These are phyloP conservation scores for Rhynchotus rufescens DNA, from an alignment of 2,797 vertebrate genomes.

Conservation along the genomic window DNA sequence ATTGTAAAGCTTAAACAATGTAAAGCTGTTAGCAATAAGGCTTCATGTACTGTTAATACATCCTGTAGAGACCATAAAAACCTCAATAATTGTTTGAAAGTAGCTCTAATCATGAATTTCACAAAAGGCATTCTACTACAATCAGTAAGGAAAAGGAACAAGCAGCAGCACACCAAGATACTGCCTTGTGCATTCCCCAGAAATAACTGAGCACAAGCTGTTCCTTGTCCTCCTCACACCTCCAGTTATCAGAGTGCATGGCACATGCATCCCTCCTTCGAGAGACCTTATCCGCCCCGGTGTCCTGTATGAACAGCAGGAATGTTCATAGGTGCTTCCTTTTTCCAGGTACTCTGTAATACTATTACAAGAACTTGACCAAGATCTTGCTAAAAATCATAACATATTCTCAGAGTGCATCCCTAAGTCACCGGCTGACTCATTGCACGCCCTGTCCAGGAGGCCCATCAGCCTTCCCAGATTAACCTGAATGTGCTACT, in stretches of 20 bases:
- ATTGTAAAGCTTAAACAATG: not conserved
- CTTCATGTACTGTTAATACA: not conserved
- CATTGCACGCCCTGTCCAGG: not conserved
- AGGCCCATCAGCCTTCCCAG: not conserved
- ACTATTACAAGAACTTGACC: not conserved
- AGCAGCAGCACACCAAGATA: not conserved
- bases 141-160: not conserved
- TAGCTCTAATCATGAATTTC: not conserved
- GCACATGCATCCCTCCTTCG: no score
- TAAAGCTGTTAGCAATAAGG: not conserved
- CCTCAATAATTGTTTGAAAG: not conserved
- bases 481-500: not conserved
- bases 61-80: not conserved
- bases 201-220: not conserved
- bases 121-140: not conserved
- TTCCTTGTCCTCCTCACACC: not conserved
- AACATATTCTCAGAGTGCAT: not conserved
- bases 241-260: not conserved
- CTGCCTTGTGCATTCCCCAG: not conserved
- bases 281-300: not conserved
- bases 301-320: not conserved
- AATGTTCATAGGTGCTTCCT: not conserved
- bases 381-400: not conserved
- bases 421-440: not conserved
- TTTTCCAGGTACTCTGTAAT: not conserved